Evolutionary conservation across 2,113 vertebrate genomes (phyloP).

Genomic region (Prunella himalayana): DNA sequence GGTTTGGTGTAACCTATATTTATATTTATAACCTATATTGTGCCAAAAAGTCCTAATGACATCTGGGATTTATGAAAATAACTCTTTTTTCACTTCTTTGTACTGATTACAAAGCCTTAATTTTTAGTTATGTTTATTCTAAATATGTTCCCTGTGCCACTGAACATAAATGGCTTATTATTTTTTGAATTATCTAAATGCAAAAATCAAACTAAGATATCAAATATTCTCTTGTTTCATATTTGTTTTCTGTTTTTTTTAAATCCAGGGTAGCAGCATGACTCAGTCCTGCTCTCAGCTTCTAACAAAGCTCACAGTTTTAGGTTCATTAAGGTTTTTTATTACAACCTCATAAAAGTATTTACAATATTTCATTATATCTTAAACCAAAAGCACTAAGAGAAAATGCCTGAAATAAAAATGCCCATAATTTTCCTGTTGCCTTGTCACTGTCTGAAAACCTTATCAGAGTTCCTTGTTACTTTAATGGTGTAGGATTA

Average conservation of each 20-base stretch:
- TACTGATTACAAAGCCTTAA: fast-evolving
- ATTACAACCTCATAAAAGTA: neutral
- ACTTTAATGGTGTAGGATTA: constrained; percentile 32
- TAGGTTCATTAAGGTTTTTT: neutral
- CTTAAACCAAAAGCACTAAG: neutral
- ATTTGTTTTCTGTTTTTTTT: neutral
- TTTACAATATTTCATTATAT: constrained; percentile 25
- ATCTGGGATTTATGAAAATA: neutral
- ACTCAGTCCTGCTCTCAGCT: neutral
- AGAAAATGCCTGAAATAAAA: constrained; percentile 37
- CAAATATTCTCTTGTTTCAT: neutral
- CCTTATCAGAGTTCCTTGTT: constrained; percentile 21
- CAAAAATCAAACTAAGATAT: neutral
- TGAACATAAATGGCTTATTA: neutral
- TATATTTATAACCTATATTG: fast-evolving
- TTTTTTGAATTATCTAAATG: neutral
- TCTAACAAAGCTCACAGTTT: neutral
- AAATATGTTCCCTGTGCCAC: neutral
- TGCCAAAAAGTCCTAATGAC: neutral
- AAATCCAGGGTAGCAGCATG: neutral
- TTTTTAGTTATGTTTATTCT: neutral
- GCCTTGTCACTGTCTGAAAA: constrained; percentile 13
- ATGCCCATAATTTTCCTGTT: neutral
- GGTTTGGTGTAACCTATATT: fast-evolving
- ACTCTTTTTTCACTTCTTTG: neutral